phyloP scores from a whole-genome alignment of 2,888 invertebrate genomes.

The Drosophila macrospina region DNA sequence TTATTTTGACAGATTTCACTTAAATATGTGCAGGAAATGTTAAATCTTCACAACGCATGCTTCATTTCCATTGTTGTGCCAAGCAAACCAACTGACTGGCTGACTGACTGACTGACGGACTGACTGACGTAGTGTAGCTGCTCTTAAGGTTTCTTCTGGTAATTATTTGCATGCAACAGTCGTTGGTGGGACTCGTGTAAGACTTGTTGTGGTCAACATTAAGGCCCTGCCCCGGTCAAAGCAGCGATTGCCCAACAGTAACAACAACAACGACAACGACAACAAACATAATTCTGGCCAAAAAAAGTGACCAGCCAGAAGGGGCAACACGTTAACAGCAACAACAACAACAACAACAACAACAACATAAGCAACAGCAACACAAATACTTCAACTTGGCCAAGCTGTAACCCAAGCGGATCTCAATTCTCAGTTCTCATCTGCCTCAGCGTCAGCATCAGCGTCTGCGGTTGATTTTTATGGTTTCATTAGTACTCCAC shows the following conservation, averaged over 20 bases:
- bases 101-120: conserved; percentile 16
- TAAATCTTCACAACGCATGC: conserved; percentile 50
- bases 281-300: conserved; percentile 51
- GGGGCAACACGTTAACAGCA: conserved; percentile 67
- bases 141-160: conserved; percentile 61
- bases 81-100: conserved; percentile 2
- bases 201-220: conserved; percentile 72
- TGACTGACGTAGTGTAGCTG: conserved; percentile 38
- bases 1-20: conserved; percentile 77
- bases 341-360: conserved; percentile 44
- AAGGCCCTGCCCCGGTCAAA: conserved; percentile 61
- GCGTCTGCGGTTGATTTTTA: conserved; percentile 80
- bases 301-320: conserved; percentile 34
- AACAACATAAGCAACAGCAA: conserved; percentile 50
- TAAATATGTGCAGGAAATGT: conserved; percentile 73
- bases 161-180: conserved; percentile 83
- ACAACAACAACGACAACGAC: conserved; percentile 12
- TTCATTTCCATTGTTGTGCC: conserved; percentile 51
- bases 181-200: conserved; percentile 41
- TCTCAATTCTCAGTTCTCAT: conserved; percentile 40
- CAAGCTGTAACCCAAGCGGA: conserved; percentile 55
- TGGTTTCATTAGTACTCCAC: conserved; percentile 77
- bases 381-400: conserved; percentile 44
- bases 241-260: conserved; percentile 61
- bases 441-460: conserved; percentile 20